Base-by-base conservation (phyloP, 2,797 vertebrate genomes). In the Peromyscus nudipes region DNA sequence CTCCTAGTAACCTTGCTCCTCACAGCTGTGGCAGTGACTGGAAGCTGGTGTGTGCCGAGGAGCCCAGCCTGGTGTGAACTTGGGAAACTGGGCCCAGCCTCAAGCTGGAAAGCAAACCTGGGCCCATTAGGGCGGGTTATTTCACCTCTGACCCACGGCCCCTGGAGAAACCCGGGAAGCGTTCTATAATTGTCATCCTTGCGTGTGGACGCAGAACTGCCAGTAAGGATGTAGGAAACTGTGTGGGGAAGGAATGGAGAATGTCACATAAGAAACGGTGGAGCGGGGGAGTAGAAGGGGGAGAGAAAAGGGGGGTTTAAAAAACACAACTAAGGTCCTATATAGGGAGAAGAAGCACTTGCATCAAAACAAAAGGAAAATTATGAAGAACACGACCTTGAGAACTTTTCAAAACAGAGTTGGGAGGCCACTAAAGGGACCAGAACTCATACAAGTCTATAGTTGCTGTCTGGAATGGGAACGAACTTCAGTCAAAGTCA, bases 141-240 rank as follows among this genome's bases (percentile, higher is more conserved):
- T 73, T 77, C 52, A 55, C 14, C 34, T 87, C 62, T 40, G 65
- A 80, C 16, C 46, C 65, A 62, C 7, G 13, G 46, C 13, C 81
- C 81, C 82, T 94, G 82, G 79, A 92, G 85, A 91, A 90, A 81
- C 10, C 60, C 10, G 29, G 67, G 34, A 91, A 89, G 8, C 13
- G 62, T 94, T 91, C 84, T 31, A 65, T 86, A 89, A 60, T 8
- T 29, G 79, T 84, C 23, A 19, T 37, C 69, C 93, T 89, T 69
- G 69, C 71, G 67, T 29, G 46, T 76, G 80, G 43, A 12, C 14
- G 11, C 12, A 8, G 69, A 55, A n/a, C 71, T 73, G 62, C 85
- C 75, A n/a, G 10, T 11, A 52, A 73, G 85, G 86, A 55, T 71
- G 10, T 12, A 71, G n/a, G 55, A 65, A 73, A 37, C 16, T 88